phyloP scores from a whole-genome alignment of 2,113 vertebrate species.

The Piprites chloris region DNA sequence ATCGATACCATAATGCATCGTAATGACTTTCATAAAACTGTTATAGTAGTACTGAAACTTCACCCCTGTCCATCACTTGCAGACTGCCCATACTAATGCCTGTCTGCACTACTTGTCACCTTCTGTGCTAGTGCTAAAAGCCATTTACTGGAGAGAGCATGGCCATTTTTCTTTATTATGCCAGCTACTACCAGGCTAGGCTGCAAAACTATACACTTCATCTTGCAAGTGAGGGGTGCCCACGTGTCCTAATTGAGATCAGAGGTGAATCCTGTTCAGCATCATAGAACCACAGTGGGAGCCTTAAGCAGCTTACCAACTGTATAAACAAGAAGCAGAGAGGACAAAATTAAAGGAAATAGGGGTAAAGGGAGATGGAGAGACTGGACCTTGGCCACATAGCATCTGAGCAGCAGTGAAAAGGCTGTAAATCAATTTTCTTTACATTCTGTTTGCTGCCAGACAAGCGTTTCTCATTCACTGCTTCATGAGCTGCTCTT shows the following conservation, averaged over 20 bases:
- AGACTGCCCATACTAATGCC: not conserved
- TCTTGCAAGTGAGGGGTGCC: not conserved
- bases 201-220: not conserved
- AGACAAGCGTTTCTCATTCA: not conserved
- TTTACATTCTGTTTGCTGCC: not conserved
- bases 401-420: not conserved
- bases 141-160: not conserved
- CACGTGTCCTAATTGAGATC: not conserved
- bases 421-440: not conserved
- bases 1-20: not conserved
- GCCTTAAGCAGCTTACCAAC: not conserved
- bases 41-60: not conserved
- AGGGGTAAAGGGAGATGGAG: not conserved
- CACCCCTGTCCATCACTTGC: not conserved
- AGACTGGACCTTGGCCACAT: not conserved
- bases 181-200: not conserved
- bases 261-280: constrained; percentile 1
- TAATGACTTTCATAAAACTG: not conserved
- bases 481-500: not conserved
- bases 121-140: not conserved
- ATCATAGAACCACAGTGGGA: not conserved
- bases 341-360: not conserved
- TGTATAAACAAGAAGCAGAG: not conserved
- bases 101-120: not conserved
- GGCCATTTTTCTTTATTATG: constrained; percentile 12